Base-by-base conservation (phyloP, 1,140 invertebrate genomes). In the Sycophaga agraensis region DNA sequence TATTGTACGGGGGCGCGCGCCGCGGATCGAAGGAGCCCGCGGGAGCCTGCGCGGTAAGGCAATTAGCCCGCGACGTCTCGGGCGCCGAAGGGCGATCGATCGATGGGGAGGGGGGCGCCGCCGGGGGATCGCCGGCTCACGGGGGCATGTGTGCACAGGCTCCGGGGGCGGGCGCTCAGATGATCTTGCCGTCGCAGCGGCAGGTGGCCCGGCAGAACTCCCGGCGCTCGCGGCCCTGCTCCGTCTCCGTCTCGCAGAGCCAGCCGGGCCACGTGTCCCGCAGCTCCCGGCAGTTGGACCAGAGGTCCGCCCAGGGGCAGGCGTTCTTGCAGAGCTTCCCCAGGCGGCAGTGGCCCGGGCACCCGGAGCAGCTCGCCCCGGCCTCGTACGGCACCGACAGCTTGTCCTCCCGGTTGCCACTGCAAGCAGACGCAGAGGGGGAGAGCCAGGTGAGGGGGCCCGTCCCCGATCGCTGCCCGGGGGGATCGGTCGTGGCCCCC, bases 241-340 rank as follows among this genome's bases (percentile, higher is more conserved):
- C 62, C 1, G 84, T 85, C 35, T 81, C 75, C 34, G 80, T 83
- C 37, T 83, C 72, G 70, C 88, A 90, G 3, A 90, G 76, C 88
- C 88, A 89, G 9, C 73, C 67, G 1, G 83, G 81, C 73, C 83
- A 85, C 14, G 82, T 82, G 39, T 72, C 70, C 48, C 84, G 75
- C 11, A 92, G 79, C 49, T 89, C 82, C 37, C 78, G 78, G 70
- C 91, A 93, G 74, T 93, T 92, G 34, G 85, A 84, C 85, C 86
- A 92, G 14, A 85, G 75, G 72, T 92, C 89, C 26, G 83, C 85
- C 54, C 83, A 84, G 9, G 84, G 82, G 73, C 91, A 93, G 0
- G 85, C 72, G 81, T 92, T 93, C 19, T 85, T 88, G 76, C 91
- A 92, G 0, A 93, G 83, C 68, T 84, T 85, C 22, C 82, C 84